Base-by-base conservation (phyloP, 2,888 invertebrate species). In the Phanerotoma sp. region DNA sequence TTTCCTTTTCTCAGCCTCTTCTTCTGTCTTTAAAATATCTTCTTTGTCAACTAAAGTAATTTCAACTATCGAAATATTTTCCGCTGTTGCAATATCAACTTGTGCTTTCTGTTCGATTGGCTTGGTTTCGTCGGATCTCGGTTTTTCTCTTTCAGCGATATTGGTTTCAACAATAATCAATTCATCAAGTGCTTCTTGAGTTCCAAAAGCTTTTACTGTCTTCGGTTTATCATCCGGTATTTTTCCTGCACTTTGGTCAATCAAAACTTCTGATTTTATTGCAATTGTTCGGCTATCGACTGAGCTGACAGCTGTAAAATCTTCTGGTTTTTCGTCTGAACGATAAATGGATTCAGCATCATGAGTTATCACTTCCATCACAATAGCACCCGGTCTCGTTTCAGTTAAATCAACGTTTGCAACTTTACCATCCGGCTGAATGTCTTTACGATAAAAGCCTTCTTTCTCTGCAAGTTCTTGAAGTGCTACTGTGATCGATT, bases 101-200 rank as follows among this genome's bases (percentile, higher is more conserved):
- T 68, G 68, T 3, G 73, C 75, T 21, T 55, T 71, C 22, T 75
- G 75, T 32, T 56, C 42, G 7, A 54, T 67, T 11, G 79, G 73
- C 55, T 70, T 67, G 2, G 78, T 77, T 41, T 77, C 70, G 56
- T 79, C 79, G 54, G 75, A 74, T 57, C 78, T 74, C 0, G 80
- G 78, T 67, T 78, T 75, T 56, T 78, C 74, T 37, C 77, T 79
- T 52, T 80, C 78, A 9, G 77, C 80, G 21, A 82, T 69, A 61
- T 78, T 73, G 28, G 78, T 75, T 60, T 80, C 78, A 3, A 79
- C 71, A 9, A 76, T 50, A 2, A 73, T 53, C 10, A 76, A 77
- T 70, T 83, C 80, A 56, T 81, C 79, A 40, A 80, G 61, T 15
- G 81, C 80, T 33, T 83, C 81, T 70, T 81, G 80, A 54, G 79